A percentile compares a stretch with the other conserved stretches of the same genome.
phyloP scores from a whole-genome alignment of 2,113 vertebrate genomes.

The Onychostoma macrolepis region DNA sequence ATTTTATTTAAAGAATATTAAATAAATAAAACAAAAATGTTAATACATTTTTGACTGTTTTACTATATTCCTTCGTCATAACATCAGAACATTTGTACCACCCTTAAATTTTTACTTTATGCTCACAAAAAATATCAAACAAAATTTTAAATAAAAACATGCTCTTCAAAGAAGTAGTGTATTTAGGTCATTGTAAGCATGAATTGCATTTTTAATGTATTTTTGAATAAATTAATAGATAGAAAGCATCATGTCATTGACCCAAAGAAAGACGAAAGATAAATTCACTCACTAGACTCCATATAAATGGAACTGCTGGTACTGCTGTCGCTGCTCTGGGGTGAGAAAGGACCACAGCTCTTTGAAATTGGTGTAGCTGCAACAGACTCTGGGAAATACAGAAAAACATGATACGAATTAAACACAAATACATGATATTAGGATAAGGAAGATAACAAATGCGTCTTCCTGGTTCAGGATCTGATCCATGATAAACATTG shows the following conservation, averaged over 20 bases:
- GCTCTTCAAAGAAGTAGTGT: background rate
- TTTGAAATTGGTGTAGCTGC: slow-evolving; percentile 68
- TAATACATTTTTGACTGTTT: no score
- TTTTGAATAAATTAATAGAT: background rate
- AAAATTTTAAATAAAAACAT: background rate
- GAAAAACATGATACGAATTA: slow-evolving; percentile 11
- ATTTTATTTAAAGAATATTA: no score
- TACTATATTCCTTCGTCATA: background rate
- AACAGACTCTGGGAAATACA: slow-evolving; percentile 77
- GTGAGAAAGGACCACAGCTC: slow-evolving; percentile 74
- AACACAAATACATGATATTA: slow-evolving; percentile 13
- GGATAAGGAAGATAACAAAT: background rate
- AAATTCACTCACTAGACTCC: slow-evolving; percentile 82
- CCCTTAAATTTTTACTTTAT: background rate
- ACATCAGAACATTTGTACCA: background rate
- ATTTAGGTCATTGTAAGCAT: background rate
- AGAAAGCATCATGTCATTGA: background rate
- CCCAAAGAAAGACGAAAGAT: background rate
- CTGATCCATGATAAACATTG: background rate
- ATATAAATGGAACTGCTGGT: slow-evolving; percentile 81
- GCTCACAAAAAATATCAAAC: background rate
- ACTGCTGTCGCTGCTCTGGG: slow-evolving; percentile 77
- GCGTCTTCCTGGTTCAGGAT: background rate
- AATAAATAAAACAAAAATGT: no score
- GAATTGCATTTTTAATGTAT: background rate